Conservation (phyloP, 2,888 invertebrate genomes). For the Helleia helle region DNA sequence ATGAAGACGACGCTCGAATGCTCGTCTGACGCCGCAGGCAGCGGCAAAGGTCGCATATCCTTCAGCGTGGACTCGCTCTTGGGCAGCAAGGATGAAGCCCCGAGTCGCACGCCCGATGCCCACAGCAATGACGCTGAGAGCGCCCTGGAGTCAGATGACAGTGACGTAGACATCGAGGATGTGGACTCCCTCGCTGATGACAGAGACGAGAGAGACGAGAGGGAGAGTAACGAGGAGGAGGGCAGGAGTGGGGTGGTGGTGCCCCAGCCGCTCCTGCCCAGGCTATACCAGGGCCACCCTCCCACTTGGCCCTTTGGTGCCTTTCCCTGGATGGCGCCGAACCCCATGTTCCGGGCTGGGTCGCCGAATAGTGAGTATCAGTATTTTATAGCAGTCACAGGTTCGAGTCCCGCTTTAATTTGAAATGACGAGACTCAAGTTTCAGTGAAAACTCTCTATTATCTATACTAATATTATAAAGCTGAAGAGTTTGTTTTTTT, state of each 20-base stretch:
- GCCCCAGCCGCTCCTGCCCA: conserved; percentile 78
- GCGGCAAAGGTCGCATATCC: conserved; percentile 78
- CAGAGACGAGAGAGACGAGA: conserved; percentile 50
- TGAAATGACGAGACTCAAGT: too few relatives aligned
- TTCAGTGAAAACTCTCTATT: too few relatives aligned
- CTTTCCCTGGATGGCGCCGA: conserved; percentile 78
- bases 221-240: conserved; percentile 59
- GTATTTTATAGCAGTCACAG: too few relatives aligned
- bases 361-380: conserved; percentile 76
- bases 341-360: conserved; percentile 73
- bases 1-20: conserved; percentile 71
- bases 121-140: conserved; percentile 59
- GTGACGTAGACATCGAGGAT: conserved; percentile 67
- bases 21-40: conserved; percentile 63
- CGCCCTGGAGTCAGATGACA: conserved; percentile 54
- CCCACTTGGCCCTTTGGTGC: conserved; percentile 77
- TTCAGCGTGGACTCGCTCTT: conserved; percentile 82
- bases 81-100: conserved; percentile 44
- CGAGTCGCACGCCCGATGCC: conserved; percentile 43
- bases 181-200: conserved; percentile 57
- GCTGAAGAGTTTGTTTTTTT: too few relatives aligned
- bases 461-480: too few relatives aligned
- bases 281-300: conserved; percentile 71
- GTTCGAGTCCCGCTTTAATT: too few relatives aligned
- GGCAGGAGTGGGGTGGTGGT: conserved; percentile 74